Percentiles rank a stretch among this genome's conserved stretches.
Evolutionary conservation across 2,113 vertebrate species (phyloP).

Genomic region (Nerophis ophidion): DNA sequence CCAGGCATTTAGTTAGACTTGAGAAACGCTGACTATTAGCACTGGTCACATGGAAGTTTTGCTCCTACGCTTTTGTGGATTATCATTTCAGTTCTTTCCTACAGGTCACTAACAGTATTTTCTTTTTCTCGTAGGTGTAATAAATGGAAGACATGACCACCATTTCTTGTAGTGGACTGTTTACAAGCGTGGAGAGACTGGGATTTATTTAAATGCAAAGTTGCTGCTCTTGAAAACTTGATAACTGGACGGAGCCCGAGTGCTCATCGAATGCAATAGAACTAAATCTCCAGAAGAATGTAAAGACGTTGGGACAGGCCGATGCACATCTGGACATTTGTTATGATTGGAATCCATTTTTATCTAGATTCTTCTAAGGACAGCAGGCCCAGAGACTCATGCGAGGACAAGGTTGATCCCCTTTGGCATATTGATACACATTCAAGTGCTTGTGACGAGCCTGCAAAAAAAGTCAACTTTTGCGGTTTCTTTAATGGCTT

Average conservation of each 20-base stretch:
- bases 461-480: slow-evolving; percentile 33
- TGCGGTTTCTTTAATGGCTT: slow-evolving; percentile 34
- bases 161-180: slow-evolving; percentile 83
- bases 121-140: slow-evolving; percentile 68
- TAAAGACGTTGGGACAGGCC: slow-evolving; percentile 40
- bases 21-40: no score
- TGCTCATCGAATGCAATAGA: slow-evolving; percentile 58
- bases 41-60: no score
- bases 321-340: neutral
- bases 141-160: slow-evolving; percentile 48
- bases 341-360: slow-evolving; percentile 3
- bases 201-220: slow-evolving; percentile 83
- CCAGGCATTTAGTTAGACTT: no score
- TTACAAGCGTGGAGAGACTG: slow-evolving; percentile 85
- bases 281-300: slow-evolving; percentile 63
- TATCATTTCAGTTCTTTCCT: neutral
- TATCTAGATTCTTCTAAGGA: slow-evolving; percentile 27
- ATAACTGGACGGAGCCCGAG: slow-evolving; percentile 75
- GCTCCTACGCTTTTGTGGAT: neutral
- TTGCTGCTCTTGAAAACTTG: slow-evolving; percentile 92
- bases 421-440: slow-evolving; percentile 35
- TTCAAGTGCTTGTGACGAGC: slow-evolving; percentile 41
- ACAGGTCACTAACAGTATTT: neutral
- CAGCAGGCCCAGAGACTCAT: slow-evolving; percentile 24
- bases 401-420: slow-evolving; percentile 28